phyloP scores from a whole-genome alignment of 2,113 vertebrate species.

The Zosterops borbonicus region DNA sequence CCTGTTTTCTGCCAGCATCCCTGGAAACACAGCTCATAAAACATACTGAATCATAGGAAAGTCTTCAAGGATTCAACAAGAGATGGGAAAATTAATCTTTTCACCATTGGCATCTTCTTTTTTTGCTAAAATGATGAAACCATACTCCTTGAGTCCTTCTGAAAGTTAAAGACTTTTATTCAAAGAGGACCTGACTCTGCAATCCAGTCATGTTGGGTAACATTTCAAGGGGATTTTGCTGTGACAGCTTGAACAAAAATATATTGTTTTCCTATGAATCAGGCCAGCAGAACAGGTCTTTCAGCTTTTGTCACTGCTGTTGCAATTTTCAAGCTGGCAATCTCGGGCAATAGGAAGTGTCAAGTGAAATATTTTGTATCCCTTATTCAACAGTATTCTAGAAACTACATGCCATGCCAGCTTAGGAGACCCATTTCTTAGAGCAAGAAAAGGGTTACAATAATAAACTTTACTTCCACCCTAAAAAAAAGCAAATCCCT shows the following conservation, averaged over 20 bases:
- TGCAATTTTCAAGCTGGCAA: conserved; percentile 41
- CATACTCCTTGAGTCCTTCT: background rate
- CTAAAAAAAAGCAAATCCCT: background rate
- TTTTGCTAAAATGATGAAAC: conserved; percentile 28
- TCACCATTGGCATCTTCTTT: conserved; percentile 13
- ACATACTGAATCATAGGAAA: conserved; percentile 14
- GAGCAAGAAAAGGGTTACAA: background rate
- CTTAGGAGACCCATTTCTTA: background rate
- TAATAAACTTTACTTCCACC: background rate
- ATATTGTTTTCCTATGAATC: conserved; percentile 17
- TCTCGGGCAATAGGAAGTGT: conserved; percentile 8
- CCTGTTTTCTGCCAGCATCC: conserved; percentile 34
- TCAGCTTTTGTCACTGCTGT: conserved; percentile 21
- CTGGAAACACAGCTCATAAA: conserved; percentile 45
- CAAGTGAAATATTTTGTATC: conserved; percentile 10
- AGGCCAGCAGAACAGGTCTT: background rate
- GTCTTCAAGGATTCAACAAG: conserved; percentile 25
- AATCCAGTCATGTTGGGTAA: conserved; percentile 43
- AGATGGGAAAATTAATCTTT: conserved; percentile 1
- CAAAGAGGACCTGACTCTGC: conserved; percentile 44
- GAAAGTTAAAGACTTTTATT: conserved; percentile 30
- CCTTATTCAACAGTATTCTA: background rate
- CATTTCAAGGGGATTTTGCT: background rate
- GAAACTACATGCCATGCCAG: background rate
- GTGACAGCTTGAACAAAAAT: conserved; percentile 25